These are phyloP conservation scores for Candoia aspera DNA, from an alignment of 2,113 vertebrate species.

Conservation along the genomic window DNA sequence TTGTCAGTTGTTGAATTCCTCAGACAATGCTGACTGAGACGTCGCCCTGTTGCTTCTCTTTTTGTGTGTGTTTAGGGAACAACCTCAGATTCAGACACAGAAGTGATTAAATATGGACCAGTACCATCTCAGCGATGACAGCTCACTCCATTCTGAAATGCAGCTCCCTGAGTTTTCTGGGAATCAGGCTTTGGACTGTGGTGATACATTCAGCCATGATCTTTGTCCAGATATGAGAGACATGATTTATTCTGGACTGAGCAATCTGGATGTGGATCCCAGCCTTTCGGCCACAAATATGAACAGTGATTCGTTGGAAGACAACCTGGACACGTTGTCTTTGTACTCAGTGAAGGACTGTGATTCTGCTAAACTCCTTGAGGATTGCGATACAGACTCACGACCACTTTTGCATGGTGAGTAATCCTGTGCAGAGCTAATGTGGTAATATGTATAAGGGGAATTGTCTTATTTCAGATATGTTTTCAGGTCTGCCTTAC, in stretches of 20 bases:
- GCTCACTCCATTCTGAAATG: conserved; percentile 48
- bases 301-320: conserved; percentile 46
- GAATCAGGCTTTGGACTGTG: conserved; percentile 51
- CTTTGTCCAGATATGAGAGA: conserved; percentile 50
- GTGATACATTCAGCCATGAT: conserved; percentile 51
- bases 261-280: conserved; percentile 48
- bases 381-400: conserved; percentile 46
- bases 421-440: not conserved
- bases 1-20: not conserved
- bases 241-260: conserved; percentile 52
- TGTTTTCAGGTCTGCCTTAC: not conserved
- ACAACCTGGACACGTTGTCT: conserved; percentile 44
- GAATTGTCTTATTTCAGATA: not conserved
- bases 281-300: conserved; percentile 18
- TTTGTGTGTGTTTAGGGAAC: conserved; percentile 33
- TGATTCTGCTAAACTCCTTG: conserved; percentile 52
- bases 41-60: not conserved
- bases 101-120: conserved; percentile 59
- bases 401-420: conserved; percentile 62
- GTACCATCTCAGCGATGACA: conserved; percentile 50
- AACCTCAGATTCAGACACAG: not conserved
- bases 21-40: not conserved
- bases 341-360: conserved; percentile 56
- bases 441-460: not conserved
- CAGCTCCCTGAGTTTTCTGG: conserved; percentile 55